Evolutionary conservation across 2,888 invertebrate genomes (phyloP).

Genomic region (Zygaena filipendulae): DNA sequence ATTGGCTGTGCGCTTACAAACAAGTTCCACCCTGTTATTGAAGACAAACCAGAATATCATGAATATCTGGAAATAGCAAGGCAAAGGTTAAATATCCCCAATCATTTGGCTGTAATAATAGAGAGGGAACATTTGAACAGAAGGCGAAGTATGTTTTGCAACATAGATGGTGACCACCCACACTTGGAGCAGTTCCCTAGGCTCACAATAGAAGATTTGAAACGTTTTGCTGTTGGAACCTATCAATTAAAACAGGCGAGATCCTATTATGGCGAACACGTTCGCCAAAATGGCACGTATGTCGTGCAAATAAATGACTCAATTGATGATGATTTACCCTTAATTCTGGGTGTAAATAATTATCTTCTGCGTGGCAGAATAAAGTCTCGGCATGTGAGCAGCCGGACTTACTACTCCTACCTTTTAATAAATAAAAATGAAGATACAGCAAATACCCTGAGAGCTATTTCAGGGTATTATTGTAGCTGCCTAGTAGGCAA

Average conservation of each 20-base stretch:
- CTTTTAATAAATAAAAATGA: conserved; percentile 3
- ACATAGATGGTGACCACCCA: not conserved
- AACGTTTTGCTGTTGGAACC: conserved; percentile 1
- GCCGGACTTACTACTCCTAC: conserved; percentile 2
- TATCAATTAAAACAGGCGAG: conserved; percentile 6
- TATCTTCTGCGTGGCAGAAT: conserved; percentile 3
- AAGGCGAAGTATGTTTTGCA: conserved; percentile 2
- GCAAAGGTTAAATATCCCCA: conserved; percentile 3
- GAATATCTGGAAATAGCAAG: conserved; percentile 4
- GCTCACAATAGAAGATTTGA: conserved; percentile 3
- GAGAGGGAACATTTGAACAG: conserved; percentile 4
- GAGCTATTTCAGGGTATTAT: too few species aligned
- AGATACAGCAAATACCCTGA: not conserved
- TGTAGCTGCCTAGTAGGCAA: too few species aligned
- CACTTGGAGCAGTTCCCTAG: conserved; percentile 4
- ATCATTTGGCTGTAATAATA: conserved; percentile 8
- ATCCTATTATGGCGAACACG: conserved; percentile 7
- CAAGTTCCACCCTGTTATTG: conserved; percentile 7
- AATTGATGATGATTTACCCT: not conserved
- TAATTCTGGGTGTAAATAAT: not conserved
- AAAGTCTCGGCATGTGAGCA: conserved; percentile 3
- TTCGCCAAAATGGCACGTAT: conserved; percentile 4
- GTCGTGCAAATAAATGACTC: not conserved
- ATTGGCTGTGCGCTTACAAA: conserved; percentile 9
- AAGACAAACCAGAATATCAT: conserved; percentile 2